phyloP scores from a whole-genome alignment of 2,888 invertebrate species.

The Hartigia nigra region DNA sequence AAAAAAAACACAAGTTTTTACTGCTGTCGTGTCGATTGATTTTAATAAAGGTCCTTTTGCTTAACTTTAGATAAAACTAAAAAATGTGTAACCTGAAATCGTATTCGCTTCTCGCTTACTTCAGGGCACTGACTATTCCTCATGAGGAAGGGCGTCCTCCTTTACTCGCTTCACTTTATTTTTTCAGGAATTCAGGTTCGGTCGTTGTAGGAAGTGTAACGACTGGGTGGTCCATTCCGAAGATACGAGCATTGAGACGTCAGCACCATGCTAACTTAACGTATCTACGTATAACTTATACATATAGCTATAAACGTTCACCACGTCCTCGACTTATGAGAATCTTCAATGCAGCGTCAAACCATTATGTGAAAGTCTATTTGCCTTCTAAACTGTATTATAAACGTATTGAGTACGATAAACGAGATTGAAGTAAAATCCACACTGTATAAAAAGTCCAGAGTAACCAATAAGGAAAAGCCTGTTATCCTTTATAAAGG shows the following conservation, averaged over 20 bases:
- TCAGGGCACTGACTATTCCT: not conserved
- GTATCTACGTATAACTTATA: not conserved
- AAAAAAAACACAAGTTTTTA: not conserved
- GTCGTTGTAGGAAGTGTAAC: conserved; percentile 46
- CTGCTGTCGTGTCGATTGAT: not conserved
- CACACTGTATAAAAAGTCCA: not conserved
- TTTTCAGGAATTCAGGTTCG: conserved; percentile 48
- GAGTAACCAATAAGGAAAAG: not conserved
- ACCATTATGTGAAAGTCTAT: not conserved
- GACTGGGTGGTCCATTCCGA: conserved; percentile 52
- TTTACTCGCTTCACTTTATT: not conserved
- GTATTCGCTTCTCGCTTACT: not conserved
- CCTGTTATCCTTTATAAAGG: not conserved
- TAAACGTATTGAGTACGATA: not conserved
- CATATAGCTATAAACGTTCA: not conserved
- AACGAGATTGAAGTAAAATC: not conserved
- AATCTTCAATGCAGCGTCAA: not conserved
- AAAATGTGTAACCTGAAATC: not conserved
- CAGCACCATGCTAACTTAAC: conserved; percentile 47
- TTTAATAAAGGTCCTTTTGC: not conserved
- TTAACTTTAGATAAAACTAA: not conserved
- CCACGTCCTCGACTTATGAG: not conserved
- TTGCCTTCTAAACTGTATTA: not conserved
- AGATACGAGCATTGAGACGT: conserved; percentile 52
- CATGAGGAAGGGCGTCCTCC: not conserved